These are phyloP conservation scores for Araneus ventricosus DNA, from an alignment of 1,140 invertebrate species.

Conservation along the genomic window DNA sequence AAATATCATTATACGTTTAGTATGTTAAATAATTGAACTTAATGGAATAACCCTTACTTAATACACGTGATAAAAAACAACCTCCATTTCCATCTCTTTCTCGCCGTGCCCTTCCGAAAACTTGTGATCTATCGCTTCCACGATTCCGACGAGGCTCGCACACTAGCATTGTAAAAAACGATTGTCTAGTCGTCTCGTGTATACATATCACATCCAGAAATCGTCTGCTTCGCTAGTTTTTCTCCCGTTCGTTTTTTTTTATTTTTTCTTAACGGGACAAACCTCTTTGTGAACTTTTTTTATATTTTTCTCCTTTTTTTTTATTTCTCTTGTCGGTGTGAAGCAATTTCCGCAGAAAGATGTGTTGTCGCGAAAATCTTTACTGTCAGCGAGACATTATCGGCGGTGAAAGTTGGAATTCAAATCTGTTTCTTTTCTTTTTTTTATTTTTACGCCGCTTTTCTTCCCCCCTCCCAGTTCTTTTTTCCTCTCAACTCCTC, in stretches of 20 bases:
- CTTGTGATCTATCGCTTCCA: conserved; percentile 19
- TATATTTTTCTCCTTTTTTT: not conserved
- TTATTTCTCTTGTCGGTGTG: conserved; percentile 34
- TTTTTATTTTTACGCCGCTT: not conserved
- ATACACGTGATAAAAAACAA: no score
- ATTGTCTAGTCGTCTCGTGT: conserved; percentile 41
- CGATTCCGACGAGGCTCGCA: not conserved
- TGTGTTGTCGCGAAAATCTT: conserved; percentile 67
- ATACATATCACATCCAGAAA: conserved; percentile 64
- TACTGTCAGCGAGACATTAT: conserved; percentile 70
- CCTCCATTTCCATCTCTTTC: no score
- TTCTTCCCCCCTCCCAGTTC: not conserved
- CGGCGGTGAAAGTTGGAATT: conserved; percentile 62
- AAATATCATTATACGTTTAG: no score
- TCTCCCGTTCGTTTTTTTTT: not conserved
- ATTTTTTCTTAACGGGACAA: not conserved
- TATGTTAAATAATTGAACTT: no score
- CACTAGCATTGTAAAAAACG: conserved; percentile 32
- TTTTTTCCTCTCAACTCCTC: not conserved
- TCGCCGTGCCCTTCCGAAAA: no score
- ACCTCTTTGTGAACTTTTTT: conserved; percentile 31
- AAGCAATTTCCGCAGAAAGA: conserved; percentile 57
- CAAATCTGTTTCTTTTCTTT: conserved; percentile 50
- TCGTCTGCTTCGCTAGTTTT: conserved; percentile 52
- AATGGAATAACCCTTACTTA: no score